Conservation (phyloP, 2,888 invertebrate species). For the Brassicogethes aeneus region DNA sequence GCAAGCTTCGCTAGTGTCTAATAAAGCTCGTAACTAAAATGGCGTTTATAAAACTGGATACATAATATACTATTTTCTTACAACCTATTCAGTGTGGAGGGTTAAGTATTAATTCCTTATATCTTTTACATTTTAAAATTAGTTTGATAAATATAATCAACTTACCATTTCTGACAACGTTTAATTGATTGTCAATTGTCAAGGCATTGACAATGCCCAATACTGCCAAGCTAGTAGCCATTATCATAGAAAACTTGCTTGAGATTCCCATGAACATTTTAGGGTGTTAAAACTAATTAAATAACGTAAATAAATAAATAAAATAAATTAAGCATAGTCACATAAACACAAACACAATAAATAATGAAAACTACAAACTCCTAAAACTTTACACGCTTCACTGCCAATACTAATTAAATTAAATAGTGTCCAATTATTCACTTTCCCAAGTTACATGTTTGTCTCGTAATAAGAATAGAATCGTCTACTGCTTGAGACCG, state of each 20-base stretch:
- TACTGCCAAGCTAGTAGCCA: constrained; percentile 23
- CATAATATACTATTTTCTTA: no score
- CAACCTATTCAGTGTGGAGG: no score
- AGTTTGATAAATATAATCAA: no score
- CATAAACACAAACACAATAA: constrained; percentile 4
- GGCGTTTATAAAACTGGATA: no score
- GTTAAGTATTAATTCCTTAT: no score
- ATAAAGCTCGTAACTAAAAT: no score
- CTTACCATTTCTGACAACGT: constrained; percentile 41
- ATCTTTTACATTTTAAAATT: no score
- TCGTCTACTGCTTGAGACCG: not conserved
- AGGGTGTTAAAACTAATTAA: not conserved
- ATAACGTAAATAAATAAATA: constrained; percentile 5
- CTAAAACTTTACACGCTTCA: constrained; percentile 6
- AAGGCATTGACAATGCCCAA: constrained; percentile 28
- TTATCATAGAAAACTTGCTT: constrained; percentile 9
- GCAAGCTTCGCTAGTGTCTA: no score
- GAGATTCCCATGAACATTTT: constrained; percentile 1
- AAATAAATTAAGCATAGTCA: constrained; percentile 9
- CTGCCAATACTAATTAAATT: constrained; percentile 6
- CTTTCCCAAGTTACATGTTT: constrained; percentile 4
- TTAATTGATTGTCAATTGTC: constrained; percentile 41
- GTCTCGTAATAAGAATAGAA: not conserved
- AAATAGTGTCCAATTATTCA: constrained; percentile 7
- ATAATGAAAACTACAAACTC: constrained; percentile 1